Evolutionary conservation across 2,888 invertebrate species (phyloP).

Genomic region (Erpobdella octoculata): DNA sequence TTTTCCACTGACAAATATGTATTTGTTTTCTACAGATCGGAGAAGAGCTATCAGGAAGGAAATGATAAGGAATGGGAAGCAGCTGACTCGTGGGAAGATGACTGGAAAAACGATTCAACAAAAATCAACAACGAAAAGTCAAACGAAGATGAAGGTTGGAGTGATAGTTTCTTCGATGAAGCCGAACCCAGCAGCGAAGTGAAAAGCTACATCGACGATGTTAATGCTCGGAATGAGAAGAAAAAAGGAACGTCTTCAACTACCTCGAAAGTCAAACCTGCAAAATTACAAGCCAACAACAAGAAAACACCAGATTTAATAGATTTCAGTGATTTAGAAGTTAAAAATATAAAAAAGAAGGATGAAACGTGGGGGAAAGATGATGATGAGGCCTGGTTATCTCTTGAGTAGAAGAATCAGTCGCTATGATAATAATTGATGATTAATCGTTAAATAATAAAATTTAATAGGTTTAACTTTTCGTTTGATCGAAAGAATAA

Average conservation of each 20-base stretch:
- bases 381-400: constrained; percentile 21
- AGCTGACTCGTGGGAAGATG: background rate
- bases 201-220: background rate
- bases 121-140: background rate
- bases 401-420: background rate
- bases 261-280: no score
- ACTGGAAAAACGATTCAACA: background rate
- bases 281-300: no score
- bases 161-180: background rate
- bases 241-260: background rate
- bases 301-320: constrained; percentile 17
- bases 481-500: no score
- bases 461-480: no score
- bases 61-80: background rate
- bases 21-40: background rate
- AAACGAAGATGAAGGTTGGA: background rate
- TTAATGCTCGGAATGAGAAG: background rate
- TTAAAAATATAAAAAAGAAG: constrained; percentile 13
- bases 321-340: constrained; percentile 18
- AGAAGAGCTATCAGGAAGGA: background rate
- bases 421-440: background rate
- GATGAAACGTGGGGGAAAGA: constrained; percentile 5
- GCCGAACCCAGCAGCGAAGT: no score
- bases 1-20: no score
- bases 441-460: no score